Percentiles rank a stretch among this genome's conserved stretches.
These are phyloP conservation scores for Syrphus vitripennis DNA, from an alignment of 2,888 invertebrate species.

Conservation along the genomic window DNA sequence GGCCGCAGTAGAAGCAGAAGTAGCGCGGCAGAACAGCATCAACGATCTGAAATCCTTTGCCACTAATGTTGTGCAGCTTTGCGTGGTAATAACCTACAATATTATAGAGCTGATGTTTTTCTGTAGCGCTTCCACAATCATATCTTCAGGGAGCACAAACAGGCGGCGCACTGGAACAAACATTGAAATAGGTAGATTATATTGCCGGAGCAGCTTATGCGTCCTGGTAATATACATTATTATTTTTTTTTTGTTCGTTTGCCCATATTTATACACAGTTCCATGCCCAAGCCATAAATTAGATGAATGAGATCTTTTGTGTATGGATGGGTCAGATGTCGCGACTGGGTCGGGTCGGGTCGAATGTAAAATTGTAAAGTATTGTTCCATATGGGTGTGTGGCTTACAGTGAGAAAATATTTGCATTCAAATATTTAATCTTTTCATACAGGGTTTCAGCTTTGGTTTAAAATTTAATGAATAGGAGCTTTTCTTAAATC, in stretches of 20 bases:
- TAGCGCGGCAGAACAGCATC: too few species aligned
- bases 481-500: too few species aligned
- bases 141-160: slow-evolving; percentile 40
- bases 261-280: background rate
- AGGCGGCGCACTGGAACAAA: slow-evolving; percentile 48
- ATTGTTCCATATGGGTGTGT: slow-evolving; percentile 17
- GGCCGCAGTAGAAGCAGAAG: background rate
- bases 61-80: slow-evolving; percentile 22
- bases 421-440: slow-evolving; percentile 4
- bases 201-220: slow-evolving; percentile 26
- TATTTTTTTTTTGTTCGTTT: background rate
- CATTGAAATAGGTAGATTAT: slow-evolving; percentile 58
- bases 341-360: background rate
- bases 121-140: slow-evolving; percentile 13
- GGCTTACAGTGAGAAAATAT: slow-evolving; percentile 4
- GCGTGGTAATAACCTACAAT: slow-evolving; percentile 27
- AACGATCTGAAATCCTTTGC: slow-evolving; percentile 7
- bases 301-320: slow-evolving; percentile 12
- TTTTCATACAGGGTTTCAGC: background rate
- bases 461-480: background rate
- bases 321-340: slow-evolving; percentile 12
- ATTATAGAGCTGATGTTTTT: background rate
- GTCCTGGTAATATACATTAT: background rate
- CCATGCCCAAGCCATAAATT: slow-evolving; percentile 16
- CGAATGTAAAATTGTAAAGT: background rate